Evolutionary conservation across 2,888 invertebrate species (phyloP), one percentile per base, ranked within the genome.

Genomic region (Strigamia maritima): DNA sequence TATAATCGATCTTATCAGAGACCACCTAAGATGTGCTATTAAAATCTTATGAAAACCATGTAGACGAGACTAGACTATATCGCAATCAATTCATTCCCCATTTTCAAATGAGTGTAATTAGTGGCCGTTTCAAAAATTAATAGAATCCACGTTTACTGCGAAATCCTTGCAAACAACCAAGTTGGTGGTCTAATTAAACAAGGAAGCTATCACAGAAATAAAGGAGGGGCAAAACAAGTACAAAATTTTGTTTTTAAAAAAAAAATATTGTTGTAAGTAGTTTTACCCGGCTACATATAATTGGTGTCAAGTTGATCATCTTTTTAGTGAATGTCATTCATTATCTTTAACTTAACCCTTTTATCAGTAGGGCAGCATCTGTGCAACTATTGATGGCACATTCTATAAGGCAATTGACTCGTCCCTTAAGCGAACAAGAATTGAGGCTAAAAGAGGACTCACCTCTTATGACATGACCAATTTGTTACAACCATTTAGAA

Each of bases 361-460:
- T 65, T 65, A 65, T 65, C 65, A 65, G 65, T 65, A 65, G 65
- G 65, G 65, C 65, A 65, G 65, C 65, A 65, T 65, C 65, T 65
- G 65, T 26, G 65, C 65, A 65, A 26, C 65, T 65, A 65, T 65
- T 24, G 65, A 65, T 65, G 65, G 65, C 65, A 65, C 26, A 65
- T 65, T 65, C 65, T 26, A 65, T 65, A 65, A 24, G 65, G 65
- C 65, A 65, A 65, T 65, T 65, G 65, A 65, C 65, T 65, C 65
- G 24, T 65, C 65, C 60, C 65, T 65, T 65, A 24, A 26, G 26
- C 65, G 24, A 65, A 65, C 14, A 24, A 26, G 65, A 65, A 65
- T 65, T 65, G 65, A 26, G 65, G 65, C 65, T 65, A 65, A 65
- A 65, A 65, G 65, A 65, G 65, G 65, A 65, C 65, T 65, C 65